A percentile compares a stretch with the other conserved stretches of the same genome.
phyloP scores from a whole-genome alignment of 2,797 vertebrate species.

The Miichthys miiuy region DNA sequence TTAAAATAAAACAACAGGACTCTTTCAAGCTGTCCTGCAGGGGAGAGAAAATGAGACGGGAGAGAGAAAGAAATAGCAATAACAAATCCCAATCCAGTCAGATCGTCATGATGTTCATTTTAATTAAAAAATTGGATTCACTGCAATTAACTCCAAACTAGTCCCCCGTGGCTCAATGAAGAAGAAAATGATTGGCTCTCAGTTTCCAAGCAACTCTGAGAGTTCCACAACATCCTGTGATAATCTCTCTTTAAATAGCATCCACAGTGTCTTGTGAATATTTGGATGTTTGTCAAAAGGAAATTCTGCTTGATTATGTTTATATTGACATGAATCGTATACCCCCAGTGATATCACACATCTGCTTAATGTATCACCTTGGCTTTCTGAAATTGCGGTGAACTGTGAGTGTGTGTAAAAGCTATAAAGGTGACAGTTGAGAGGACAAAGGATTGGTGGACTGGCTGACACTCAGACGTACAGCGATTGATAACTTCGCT shows the following conservation, averaged over 20 bases:
- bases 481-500: conserved; percentile 61
- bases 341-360: conserved; percentile 15
- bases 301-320: conserved; percentile 41
- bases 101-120: conserved; percentile 84
- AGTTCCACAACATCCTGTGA: conserved; percentile 67
- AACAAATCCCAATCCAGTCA: conserved; percentile 84
- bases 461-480: conserved; percentile 14
- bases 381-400: conserved; percentile 13
- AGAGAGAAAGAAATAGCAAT: conserved; percentile 76
- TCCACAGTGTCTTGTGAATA: conserved; percentile 50
- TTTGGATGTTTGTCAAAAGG: conserved; percentile 59
- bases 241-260: conserved; percentile 65
- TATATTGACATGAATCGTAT: conserved; percentile 27
- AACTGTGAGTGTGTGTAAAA: conserved; percentile 16
- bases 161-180: conserved; percentile 77
- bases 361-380: conserved; percentile 27
- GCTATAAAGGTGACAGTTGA: conserved; percentile 35
- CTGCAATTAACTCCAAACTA: conserved; percentile 85
- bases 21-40: conserved; percentile 85
- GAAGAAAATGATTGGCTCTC: conserved; percentile 76
- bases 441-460: conserved; percentile 23
- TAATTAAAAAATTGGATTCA: conserved; percentile 87
- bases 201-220: conserved; percentile 72
- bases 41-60: conserved; percentile 80
- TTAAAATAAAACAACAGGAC: conserved; percentile 87